A percentile compares a stretch with the other conserved stretches of the same genome.
These are phyloP conservation scores for Donacobius atricapilla DNA, from an alignment of 2,113 vertebrate species.

Conservation along the genomic window DNA sequence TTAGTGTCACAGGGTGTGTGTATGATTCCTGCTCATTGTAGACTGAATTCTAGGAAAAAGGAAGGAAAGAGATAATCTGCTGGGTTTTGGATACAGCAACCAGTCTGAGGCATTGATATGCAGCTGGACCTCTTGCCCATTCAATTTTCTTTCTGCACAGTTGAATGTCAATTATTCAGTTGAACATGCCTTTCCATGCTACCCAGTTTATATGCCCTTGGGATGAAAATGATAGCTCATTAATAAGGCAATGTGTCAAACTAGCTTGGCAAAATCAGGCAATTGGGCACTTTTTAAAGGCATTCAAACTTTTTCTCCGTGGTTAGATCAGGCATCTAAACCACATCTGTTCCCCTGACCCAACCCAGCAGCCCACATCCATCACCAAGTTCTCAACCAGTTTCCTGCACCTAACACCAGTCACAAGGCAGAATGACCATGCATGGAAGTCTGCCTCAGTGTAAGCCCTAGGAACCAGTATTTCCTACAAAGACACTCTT, in stretches of 20 bases:
- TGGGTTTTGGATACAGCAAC: slow-evolving; percentile 16
- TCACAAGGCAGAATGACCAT: background rate
- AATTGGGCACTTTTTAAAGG: slow-evolving; percentile 47
- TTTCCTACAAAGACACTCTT: background rate
- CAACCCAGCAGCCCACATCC: slow-evolving; percentile 43
- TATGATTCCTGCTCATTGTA: background rate
- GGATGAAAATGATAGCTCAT: slow-evolving; percentile 19
- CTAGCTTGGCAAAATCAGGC: slow-evolving; percentile 48
- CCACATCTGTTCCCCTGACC: slow-evolving; percentile 56
- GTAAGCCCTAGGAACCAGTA: background rate
- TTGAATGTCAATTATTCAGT: slow-evolving; percentile 23
- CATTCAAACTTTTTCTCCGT: slow-evolving; percentile 20
- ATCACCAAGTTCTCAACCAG: background rate
- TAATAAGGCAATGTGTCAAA: slow-evolving; percentile 52
- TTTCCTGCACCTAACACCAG: background rate
- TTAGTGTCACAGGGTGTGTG: rapidly evolving
- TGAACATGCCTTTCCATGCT: slow-evolving; percentile 24
- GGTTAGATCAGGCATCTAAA: slow-evolving; percentile 30
- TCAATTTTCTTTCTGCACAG: slow-evolving; percentile 51
- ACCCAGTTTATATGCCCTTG: background rate
- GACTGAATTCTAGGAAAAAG: background rate
- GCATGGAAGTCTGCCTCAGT: background rate
- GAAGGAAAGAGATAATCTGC: slow-evolving; percentile 1
- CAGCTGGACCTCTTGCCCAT: slow-evolving; percentile 21
- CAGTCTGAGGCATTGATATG: background rate